Evolutionary conservation across 2,797 vertebrate species (phyloP), one percentile per base, ranked within the genome.

Genomic region (Ambastaia sidthimunki): DNA sequence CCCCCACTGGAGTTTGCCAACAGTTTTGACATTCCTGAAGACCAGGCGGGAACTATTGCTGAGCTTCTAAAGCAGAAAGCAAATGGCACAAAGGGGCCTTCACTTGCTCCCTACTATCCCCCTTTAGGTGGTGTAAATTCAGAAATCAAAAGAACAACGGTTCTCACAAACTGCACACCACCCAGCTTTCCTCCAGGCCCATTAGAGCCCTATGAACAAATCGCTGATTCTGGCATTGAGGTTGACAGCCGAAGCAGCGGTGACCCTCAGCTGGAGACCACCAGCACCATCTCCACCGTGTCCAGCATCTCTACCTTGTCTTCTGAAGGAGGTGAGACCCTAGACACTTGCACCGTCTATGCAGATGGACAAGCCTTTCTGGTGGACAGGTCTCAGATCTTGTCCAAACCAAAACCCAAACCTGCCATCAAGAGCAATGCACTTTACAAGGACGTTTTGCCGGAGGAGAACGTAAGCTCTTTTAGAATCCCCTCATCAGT

Each of bases 271-370:
- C 89, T 96, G 83, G 96, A 97, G 92, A 96, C 96, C 79, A 96
- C 96, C 90, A 96, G 96, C 94, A 96, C 95, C 82, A 91, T 96
- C 89, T 97, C 96, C 92, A 96, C 96, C 0, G 95, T 96, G 91
- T 97, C 96, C 89, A 96, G 95, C 90, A 96, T 97, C 92, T 96
- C 96, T 89, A 97, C 96, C 76, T 92, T 97, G 85, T 96, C 96
- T 63, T 96, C 96, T 0, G 96, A 97, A 87, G 95, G 95, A 11
- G 95, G 94, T 19, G 96, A 97, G 88, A 91, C 91, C 18, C 83
- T 93, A 88, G 96, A 96, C 90, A 95, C 95, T 4, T 96, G 95
- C 90, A 96, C 94, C 77, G 95, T 96, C 94, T 96, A 96, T 91
- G 96, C 95, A 91, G 95, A 96, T 86, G 95, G 95, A 89, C 96